Conservation (phyloP, 53 echinoderm and acorn worm species). For the Mesocentrotus franciscanus region DNA sequence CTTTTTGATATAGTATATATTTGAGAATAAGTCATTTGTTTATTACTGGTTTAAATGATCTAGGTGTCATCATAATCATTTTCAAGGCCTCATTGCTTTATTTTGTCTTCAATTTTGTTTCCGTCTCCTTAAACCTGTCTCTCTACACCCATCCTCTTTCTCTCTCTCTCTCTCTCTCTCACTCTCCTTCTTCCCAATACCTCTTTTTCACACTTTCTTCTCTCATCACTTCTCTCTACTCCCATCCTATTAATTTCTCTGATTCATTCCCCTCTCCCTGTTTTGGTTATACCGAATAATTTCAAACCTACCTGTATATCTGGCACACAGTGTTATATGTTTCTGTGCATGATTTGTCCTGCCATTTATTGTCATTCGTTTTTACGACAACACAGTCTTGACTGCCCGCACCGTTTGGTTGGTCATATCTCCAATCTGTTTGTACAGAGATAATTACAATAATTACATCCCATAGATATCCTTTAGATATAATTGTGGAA, state of each 20-base stretch:
- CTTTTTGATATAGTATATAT: too few relatives aligned
- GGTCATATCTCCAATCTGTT: conserved; percentile 39
- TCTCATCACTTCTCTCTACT: neutral
- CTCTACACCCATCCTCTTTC: neutral
- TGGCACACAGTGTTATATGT: conserved; percentile 24
- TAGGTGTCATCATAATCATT: too few relatives aligned
- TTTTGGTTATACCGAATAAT: neutral
- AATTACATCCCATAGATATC: too few relatives aligned
- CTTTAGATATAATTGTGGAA: too few relatives aligned
- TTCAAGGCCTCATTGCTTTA: too few relatives aligned
- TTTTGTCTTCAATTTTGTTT: neutral
- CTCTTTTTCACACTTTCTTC: neutral
- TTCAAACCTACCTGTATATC: conserved; percentile 3
- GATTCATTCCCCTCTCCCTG: neutral
- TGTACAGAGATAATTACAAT: neutral
- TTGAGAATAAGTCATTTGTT: too few relatives aligned
- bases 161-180: too few relatives aligned
- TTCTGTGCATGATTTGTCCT: neutral
- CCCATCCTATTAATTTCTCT: neutral
- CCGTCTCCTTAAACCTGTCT: neutral
- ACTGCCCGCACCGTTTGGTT: neutral
- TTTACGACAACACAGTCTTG: conserved; percentile 13
- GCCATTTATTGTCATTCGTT: conserved; percentile 20
- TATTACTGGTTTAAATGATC: too few relatives aligned
- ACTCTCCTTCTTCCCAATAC: too few relatives aligned